Base-by-base conservation (phyloP, 2,888 invertebrate genomes). In the Cryptus viduatorius region DNA sequence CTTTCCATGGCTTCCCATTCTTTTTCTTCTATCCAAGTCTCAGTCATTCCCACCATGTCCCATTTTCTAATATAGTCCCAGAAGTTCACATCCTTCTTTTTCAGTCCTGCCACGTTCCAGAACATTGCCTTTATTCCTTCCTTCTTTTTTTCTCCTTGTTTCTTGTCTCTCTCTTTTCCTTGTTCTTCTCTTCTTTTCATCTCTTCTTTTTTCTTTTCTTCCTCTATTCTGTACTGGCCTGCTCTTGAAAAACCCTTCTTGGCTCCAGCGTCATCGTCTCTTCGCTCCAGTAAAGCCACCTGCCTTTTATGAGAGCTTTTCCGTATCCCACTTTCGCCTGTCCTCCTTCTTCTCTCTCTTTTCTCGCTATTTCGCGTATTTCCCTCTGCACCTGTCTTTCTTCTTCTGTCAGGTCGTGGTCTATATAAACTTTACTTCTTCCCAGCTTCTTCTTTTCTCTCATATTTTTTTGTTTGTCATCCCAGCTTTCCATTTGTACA, bases 391-490 rank as follows among this genome's bases (percentile, higher is more conserved):
- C 29, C 5, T 29, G 24, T 68, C 29, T 46, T 24, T 68, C 68
- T 29, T 68, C 68, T 14, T 68, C 46, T 29, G 68, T 68, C 14
- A 68, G 29, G 48, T 68, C 68, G 48, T 48, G 24, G 29, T 68
- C 68, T 4, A 56, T 56, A 19, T 19, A 56, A 42, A 71, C 16
- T 42, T n/a, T 8, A 1, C 56, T 71, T 8, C 16, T 16, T 12
- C 56, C 56, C 42, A 71, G 24, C 7, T 71, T 71, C 56, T 71
- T 56, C 19, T 71, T 59, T 19, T 56, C 16, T 16, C 4, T 42
- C 42, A 56, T 71, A 1, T 56, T 29, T 1, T 42, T 56, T 37
- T 42, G 53, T 16, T 71, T 71, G 10, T 0, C 14, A 4, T 71
- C 71, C 71, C 71, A 71, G 0, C n/a, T n/a, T 16, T 37, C 56